Evolutionary conservation across 2,113 vertebrate species (phyloP), one percentile per base, ranked within the genome.

Genomic region (Pelusios castaneus): DNA sequence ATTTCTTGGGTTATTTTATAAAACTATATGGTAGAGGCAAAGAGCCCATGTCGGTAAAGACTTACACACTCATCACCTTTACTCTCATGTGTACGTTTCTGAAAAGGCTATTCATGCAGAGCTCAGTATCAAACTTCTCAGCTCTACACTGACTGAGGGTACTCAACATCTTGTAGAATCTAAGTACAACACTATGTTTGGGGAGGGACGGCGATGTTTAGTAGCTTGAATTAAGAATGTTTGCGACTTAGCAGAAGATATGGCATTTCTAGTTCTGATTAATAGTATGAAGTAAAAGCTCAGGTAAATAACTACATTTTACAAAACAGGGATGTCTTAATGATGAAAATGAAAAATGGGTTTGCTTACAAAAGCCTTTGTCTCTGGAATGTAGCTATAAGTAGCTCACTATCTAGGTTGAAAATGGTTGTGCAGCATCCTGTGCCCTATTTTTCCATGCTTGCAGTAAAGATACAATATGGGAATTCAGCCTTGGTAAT

Each of bases 401-500:
- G 97, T 96, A 95, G 95, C 89, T 98, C 95, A 92, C 97, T 98
- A 98, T 98, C 97, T 98, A 97, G 97, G 97, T 96, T 98, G 97
- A 95, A 98, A 98, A 97, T 88, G 97, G 97, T 89, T 97, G 96
- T 96, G 96, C 94, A 98, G 94, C 76, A 90, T 95, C 96, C 92
- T 94, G 95, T 97, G 97, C 97, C 97, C 98, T 98, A 98, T 98
- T 98, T 98, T 98, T 98, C 96, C 94, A 97, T 90, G 97, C 98
- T 98, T 97, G 96, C 96, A 98, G 97, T 98, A 97, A 97, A 98
- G 97, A 98, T 97, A 99, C 99, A 99, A 99, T 99, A 98, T 97
- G 98, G 98, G 98, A 99, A 99, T 99, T 99, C 99, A 99, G 98
- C 96, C 94, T 98, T 98, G 97, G 98, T 98, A 99, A 99, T 99